A percentile compares a stretch with the other conserved stretches of the same genome.
Evolutionary conservation across 2,888 invertebrate species (phyloP).

Genomic region (Operophtera brumata): DNA sequence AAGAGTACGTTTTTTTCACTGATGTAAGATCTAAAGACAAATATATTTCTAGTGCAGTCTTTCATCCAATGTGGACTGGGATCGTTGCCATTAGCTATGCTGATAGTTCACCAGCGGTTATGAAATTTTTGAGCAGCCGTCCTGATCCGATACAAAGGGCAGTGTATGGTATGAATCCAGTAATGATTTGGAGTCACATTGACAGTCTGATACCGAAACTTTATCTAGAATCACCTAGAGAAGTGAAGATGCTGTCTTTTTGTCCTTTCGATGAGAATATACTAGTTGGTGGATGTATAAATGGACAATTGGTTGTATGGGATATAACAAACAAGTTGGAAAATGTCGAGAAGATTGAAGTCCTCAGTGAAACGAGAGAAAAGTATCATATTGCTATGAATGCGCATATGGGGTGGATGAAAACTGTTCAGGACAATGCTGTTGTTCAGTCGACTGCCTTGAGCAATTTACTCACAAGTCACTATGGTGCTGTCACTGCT

Average conservation of each 20-base stretch:
- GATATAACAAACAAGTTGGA: slow-evolving; percentile 83
- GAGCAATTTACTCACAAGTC: slow-evolving; percentile 83
- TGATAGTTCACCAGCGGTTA: slow-evolving; percentile 75
- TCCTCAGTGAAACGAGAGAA: slow-evolving; percentile 82
- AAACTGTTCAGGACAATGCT: slow-evolving; percentile 79
- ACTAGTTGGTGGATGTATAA: slow-evolving; percentile 85
- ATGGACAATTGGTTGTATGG: slow-evolving; percentile 87
- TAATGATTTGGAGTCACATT: slow-evolving; percentile 87
- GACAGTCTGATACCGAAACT: slow-evolving; percentile 86
- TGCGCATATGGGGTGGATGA: slow-evolving; percentile 85
- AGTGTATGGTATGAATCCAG: slow-evolving; percentile 83
- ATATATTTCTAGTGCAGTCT: slow-evolving; percentile 83
- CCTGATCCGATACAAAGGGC: slow-evolving; percentile 77
- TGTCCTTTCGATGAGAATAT: slow-evolving; percentile 86
- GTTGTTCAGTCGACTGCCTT: slow-evolving; percentile 81
- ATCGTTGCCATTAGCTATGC: slow-evolving; percentile 85
- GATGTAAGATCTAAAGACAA: slow-evolving; percentile 84
- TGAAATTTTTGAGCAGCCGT: slow-evolving; percentile 61
- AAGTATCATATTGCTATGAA: slow-evolving; percentile 82
- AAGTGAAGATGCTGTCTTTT: slow-evolving; percentile 83
- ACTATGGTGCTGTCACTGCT: slow-evolving; percentile 82
- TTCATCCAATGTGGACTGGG: slow-evolving; percentile 87
- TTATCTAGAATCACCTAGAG: slow-evolving; percentile 83
- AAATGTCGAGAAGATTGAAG: slow-evolving; percentile 82
- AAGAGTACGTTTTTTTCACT: slow-evolving; percentile 83